Evolutionary conservation across 2,113 vertebrate species (phyloP), one percentile per base, ranked within the genome.

Genomic region (Syngnathus floridae): DNA sequence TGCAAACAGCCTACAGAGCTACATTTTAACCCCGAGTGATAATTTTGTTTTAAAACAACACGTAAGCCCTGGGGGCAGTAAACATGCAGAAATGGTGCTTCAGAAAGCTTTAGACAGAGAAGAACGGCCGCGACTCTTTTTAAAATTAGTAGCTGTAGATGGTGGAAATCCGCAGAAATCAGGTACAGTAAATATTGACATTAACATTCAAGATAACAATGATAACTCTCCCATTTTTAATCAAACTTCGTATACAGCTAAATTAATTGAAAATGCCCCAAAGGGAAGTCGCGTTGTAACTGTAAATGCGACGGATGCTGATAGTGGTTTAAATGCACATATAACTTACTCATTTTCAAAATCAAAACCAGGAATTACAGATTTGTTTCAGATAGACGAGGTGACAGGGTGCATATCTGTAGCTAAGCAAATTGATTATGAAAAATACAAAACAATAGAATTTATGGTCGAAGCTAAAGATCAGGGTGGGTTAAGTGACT

Each of bases 61-160:
- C 19, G 0, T 56, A 5, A 81, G 74, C 43, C 70, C 80, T 8
- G 74, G 82, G 14, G 78, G 85, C 0, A 0, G 63, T 0, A 87
- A 64, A 74, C 70, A 82, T 66, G 73, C 61, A 4, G 85, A 88
- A 64, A 82, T 89, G 43, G 67, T 86, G n/a, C 74, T 89, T 0
- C 84, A 87, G 48, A 87, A 75, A 11, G 26, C 75, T 1, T 73
- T 88, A 37, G 86, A 88, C 67, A 63, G 85, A 64, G 92, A 93
- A 66, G 64, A 64, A 7, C 69, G 84, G 21, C 77, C 26, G 0
- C 63, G 45, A 35, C 72, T 71, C 0, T 65, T 65, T 1, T 65
- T 88, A 1, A 80, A 82, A n/a, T 8, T 88, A 0, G 79, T 86
- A 0, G 80, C 85, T 8, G 64, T 79, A 1, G 86, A 88, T 7